phyloP scores from a whole-genome alignment of 2,113 vertebrate genomes.

The Chionomys nivalis region DNA sequence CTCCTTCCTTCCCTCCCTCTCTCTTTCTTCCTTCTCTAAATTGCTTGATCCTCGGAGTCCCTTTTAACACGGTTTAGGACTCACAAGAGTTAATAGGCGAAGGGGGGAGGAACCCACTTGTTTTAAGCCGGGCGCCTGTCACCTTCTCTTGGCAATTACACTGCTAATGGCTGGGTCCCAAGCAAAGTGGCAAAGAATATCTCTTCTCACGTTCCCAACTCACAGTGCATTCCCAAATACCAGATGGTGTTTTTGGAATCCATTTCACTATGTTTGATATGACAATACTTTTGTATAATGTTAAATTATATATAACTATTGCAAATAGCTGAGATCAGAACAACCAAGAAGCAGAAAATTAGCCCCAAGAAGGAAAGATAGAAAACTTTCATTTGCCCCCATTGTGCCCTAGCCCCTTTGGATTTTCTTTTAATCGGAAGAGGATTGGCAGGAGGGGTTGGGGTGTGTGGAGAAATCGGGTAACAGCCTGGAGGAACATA shows the following conservation, averaged over 20 bases:
- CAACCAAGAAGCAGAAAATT: slow-evolving; percentile 88
- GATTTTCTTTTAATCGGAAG: slow-evolving; percentile 85
- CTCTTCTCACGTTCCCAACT: slow-evolving; percentile 93
- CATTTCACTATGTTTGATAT: slow-evolving; percentile 93
- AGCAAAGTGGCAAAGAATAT: slow-evolving; percentile 94
- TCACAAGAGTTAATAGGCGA: slow-evolving; percentile 88
- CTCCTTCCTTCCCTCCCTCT: background rate
- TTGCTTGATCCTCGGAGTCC: slow-evolving; percentile 69
- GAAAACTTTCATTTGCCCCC: slow-evolving; percentile 83
- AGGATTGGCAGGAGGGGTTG: slow-evolving; percentile 81
- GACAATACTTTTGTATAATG: slow-evolving; percentile 93
- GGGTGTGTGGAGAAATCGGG: background rate
- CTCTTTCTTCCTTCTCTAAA: slow-evolving; percentile 48
- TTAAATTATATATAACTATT: slow-evolving; percentile 93
- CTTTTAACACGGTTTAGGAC: slow-evolving; percentile 83
- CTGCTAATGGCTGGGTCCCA: slow-evolving; percentile 94
- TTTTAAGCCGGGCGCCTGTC: slow-evolving; percentile 93
- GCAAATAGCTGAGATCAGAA: slow-evolving; percentile 87
- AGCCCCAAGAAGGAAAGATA: slow-evolving; percentile 84
- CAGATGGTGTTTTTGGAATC: slow-evolving; percentile 99
- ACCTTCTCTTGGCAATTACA: slow-evolving; percentile 96
- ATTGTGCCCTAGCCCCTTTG: slow-evolving; percentile 79
- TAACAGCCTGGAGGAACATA: background rate
- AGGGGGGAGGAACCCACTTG: slow-evolving; percentile 80
- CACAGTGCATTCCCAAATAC: slow-evolving; percentile 93